These are phyloP conservation scores for Microcebus lehilahytsara DNA, from an alignment of 2,113 vertebrate genomes.

Conservation along the genomic window DNA sequence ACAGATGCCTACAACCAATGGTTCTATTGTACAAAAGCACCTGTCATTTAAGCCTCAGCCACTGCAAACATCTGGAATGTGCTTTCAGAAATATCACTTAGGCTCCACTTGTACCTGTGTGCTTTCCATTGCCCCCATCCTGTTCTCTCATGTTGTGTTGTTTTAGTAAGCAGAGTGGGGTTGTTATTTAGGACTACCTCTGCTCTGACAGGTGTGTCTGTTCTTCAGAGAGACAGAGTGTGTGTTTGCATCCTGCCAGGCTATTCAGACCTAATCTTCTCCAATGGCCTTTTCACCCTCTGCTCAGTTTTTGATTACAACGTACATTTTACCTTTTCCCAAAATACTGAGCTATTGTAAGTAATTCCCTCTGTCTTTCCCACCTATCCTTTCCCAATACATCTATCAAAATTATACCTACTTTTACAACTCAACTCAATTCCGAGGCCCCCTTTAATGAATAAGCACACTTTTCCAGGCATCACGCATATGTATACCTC, in stretches of 20 bases:
- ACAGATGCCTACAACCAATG: neutral
- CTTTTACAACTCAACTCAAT: neutral
- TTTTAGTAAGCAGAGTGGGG: neutral
- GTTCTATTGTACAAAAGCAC: neutral
- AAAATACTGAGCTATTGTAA: neutral
- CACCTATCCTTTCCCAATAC: neutral
- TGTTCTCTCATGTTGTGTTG: neutral
- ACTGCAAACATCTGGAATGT: neutral
- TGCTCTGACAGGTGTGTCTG: neutral
- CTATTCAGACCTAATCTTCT: neutral
- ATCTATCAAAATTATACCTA: neutral
- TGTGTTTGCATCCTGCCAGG: neutral
- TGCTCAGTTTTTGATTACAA: neutral
- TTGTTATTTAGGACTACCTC: neutral
- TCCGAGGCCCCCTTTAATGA: neutral
- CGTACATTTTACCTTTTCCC: neutral
- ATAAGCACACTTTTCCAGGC: neutral
- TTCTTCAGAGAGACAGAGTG: neutral
- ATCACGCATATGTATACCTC: neutral
- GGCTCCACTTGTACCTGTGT: neutral
- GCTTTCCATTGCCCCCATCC: neutral
- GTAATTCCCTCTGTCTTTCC: neutral
- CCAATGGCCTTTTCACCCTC: neutral
- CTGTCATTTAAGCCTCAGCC: neutral
- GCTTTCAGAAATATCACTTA: slow-evolving; percentile 1